phyloP scores from a whole-genome alignment of 2,797 vertebrate genomes.

The Bufotes viridis region DNA sequence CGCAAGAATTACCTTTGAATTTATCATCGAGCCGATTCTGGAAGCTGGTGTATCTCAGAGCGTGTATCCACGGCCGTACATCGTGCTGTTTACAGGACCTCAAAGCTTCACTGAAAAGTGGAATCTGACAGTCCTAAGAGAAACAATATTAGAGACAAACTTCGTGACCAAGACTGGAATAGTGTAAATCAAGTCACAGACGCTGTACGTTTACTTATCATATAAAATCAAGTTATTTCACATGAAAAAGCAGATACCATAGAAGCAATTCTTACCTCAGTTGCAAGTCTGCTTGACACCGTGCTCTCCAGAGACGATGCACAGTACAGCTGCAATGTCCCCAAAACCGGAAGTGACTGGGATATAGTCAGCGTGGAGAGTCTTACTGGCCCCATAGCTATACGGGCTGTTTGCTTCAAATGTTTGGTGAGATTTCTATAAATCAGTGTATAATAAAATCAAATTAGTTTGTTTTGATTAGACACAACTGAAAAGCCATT shows the following conservation, averaged over 20 bases:
- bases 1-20: slow-evolving; percentile 81
- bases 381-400: slow-evolving; percentile 90
- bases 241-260: background rate
- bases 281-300: slow-evolving; percentile 83
- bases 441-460: slow-evolving; percentile 22
- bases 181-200: background rate
- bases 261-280: slow-evolving; percentile 76
- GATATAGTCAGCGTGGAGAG: slow-evolving; percentile 90
- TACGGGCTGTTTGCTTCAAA: slow-evolving; percentile 92
- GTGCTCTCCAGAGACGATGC: slow-evolving; percentile 88
- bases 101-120: slow-evolving; percentile 90
- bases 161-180: background rate
- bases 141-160: background rate
- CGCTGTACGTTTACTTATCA: background rate
- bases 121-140: slow-evolving; percentile 89
- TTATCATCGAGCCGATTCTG: slow-evolving; percentile 88
- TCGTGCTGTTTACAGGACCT: slow-evolving; percentile 95
- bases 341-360: slow-evolving; percentile 85
- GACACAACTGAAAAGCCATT: too few relatives aligned
- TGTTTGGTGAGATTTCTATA: slow-evolving; percentile 89
- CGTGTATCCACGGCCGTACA: slow-evolving; percentile 93
- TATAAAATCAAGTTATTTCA: background rate
- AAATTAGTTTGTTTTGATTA: background rate
- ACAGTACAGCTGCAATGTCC: slow-evolving; percentile 92
- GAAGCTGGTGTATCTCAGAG: slow-evolving; percentile 90